Evolutionary conservation across 2,888 invertebrate species (phyloP).

Genomic region (Sphaerophoria rueppellii): DNA sequence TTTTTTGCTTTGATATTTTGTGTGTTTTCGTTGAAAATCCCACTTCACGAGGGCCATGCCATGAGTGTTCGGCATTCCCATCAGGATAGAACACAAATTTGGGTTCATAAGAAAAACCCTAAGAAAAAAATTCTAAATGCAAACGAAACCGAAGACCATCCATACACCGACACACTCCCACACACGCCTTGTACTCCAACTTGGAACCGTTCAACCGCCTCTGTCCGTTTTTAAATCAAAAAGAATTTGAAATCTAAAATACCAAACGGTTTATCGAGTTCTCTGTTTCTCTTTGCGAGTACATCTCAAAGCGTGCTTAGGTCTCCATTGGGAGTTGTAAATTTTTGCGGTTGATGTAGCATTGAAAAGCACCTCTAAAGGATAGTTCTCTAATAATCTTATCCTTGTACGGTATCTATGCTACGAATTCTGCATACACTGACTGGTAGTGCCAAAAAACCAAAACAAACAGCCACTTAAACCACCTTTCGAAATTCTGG

Average conservation of each 20-base stretch:
- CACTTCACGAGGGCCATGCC: background rate
- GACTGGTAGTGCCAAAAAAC: constrained; percentile 25
- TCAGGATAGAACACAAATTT: constrained; percentile 35
- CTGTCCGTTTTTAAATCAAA: constrained; percentile 24
- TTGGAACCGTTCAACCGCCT: no score
- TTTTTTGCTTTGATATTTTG: constrained; percentile 9
- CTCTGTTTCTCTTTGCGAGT: constrained; percentile 17
- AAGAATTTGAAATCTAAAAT: constrained; percentile 66
- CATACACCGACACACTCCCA: background rate
- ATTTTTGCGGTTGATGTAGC: constrained; percentile 73
- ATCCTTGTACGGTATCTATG: constrained; percentile 13
- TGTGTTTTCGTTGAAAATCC: background rate
- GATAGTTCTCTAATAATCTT: constrained; percentile 68
- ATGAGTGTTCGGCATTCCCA: constrained; percentile 13
- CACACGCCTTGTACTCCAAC: background rate
- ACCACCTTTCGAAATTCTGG: constrained; percentile 6
- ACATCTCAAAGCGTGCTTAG: constrained; percentile 66
- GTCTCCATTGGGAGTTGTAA: constrained; percentile 71
- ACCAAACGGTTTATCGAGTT: constrained; percentile 66
- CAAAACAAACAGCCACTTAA: constrained; percentile 40
- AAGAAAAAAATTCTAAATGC: constrained; percentile 9
- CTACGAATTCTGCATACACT: background rate
- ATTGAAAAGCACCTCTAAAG: constrained; percentile 71
- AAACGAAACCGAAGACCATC: constrained; percentile 12
- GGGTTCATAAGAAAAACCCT: constrained; percentile 11